Conservation (phyloP, 2,888 invertebrate species). For the Drosophila flavopinicola region DNA sequence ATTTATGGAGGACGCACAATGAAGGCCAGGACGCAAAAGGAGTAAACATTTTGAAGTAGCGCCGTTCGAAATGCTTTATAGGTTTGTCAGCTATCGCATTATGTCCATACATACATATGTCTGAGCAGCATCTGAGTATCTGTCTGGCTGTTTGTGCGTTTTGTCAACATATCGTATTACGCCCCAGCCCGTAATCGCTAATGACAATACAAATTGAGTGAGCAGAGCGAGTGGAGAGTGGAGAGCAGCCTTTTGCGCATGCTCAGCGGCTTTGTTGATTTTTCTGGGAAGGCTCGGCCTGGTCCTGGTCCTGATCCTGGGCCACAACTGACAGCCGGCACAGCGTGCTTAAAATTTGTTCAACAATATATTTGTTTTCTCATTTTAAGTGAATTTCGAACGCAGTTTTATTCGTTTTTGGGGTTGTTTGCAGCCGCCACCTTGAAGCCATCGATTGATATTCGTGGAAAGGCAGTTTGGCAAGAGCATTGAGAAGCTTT, state of each 20-base stretch:
- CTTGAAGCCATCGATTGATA: conserved; percentile 61
- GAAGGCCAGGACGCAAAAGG: conserved; percentile 58
- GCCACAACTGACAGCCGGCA: conserved; percentile 63
- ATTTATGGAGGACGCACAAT: conserved; percentile 62
- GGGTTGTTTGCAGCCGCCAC: conserved; percentile 42
- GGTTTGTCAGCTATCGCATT: conserved; percentile 69
- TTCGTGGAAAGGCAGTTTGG: conserved; percentile 47
- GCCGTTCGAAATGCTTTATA: conserved; percentile 74
- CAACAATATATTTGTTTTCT: conserved; percentile 65
- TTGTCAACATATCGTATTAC: conserved; percentile 77
- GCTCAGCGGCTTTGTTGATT: conserved; percentile 57
- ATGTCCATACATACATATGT: conserved; percentile 23
- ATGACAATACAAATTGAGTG: conserved; percentile 77
- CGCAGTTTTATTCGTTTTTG: conserved; percentile 22
- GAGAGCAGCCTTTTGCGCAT: conserved; percentile 28
- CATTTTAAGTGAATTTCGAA: conserved; percentile 63
- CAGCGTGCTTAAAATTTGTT: conserved; percentile 62
- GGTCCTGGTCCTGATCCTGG: too few relatives aligned
- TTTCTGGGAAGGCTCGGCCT: conserved; percentile 56
- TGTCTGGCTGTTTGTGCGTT: conserved; percentile 56
- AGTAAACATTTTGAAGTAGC: conserved; percentile 80
- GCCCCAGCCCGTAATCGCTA: conserved; percentile 73
- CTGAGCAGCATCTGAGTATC: conserved; percentile 5
- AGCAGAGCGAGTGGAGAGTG: too few relatives aligned
- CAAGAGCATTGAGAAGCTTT: conserved; percentile 28